A percentile compares a stretch with the other conserved stretches of the same genome.
These are phyloP conservation scores for Chromobotia macracanthus DNA, from an alignment of 2,797 vertebrate species.

Conservation along the genomic window DNA sequence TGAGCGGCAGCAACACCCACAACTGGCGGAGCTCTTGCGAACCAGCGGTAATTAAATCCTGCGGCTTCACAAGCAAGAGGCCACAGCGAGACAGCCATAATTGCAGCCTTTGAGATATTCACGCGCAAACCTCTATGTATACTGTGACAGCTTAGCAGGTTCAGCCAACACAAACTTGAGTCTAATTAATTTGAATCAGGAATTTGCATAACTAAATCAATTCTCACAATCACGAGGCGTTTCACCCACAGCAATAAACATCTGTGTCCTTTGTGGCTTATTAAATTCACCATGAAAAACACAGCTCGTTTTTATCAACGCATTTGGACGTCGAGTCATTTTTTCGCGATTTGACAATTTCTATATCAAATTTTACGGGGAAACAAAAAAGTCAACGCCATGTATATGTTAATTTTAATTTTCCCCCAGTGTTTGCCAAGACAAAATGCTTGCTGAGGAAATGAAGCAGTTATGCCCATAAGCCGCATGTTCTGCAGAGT, in stretches of 20 bases:
- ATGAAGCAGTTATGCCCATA: constrained; percentile 51
- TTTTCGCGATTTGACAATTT: neutral
- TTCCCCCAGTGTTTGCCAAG: constrained; percentile 34
- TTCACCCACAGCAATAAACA: constrained; percentile 61
- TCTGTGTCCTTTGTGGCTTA: constrained; percentile 58
- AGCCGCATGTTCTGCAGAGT: constrained; percentile 44
- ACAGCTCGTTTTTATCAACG: constrained; percentile 29
- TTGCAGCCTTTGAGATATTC: constrained; percentile 62
- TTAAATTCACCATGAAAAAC: constrained; percentile 47
- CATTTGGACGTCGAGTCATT: neutral
- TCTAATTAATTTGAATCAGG: constrained; percentile 68
- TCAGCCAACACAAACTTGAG: constrained; percentile 67
- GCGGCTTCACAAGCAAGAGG: constrained; percentile 54
- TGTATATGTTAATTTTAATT: constrained; percentile 20
- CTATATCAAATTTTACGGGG: no score
- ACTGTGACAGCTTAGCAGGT: constrained; percentile 58
- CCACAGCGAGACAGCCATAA: constrained; percentile 58
- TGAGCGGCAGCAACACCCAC: no score
- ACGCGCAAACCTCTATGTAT: constrained; percentile 58
- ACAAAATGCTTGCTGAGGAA: constrained; percentile 47
- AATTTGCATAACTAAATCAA: constrained; percentile 72
- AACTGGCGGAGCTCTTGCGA: constrained; percentile 49
- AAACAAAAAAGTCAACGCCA: no score
- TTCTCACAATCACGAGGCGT: constrained; percentile 63
- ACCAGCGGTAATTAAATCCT: constrained; percentile 64